Conservation (phyloP, 2,113 vertebrate genomes). For the Mobula birostris region DNA sequence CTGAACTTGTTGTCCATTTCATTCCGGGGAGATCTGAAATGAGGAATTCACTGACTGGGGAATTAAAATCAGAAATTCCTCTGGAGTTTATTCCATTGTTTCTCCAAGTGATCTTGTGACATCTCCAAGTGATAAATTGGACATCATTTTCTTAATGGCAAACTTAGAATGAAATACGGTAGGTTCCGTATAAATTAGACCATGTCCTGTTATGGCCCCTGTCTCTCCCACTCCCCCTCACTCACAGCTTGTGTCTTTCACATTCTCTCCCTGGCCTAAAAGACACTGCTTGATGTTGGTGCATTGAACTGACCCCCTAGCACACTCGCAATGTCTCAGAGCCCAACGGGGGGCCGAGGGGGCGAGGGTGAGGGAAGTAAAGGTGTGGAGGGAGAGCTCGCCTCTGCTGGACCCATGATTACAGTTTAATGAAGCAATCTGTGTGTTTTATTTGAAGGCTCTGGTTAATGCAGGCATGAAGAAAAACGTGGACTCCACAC, state of each 20-base stretch:
- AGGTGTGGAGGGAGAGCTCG: background rate
- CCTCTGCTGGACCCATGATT: background rate
- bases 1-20: background rate
- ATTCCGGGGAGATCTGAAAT: background rate
- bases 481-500: background rate
- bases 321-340: too few species aligned
- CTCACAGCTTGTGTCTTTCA: too few species aligned
- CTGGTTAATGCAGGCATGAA: background rate
- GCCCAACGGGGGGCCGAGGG: background rate
- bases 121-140: background rate
- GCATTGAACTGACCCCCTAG: too few species aligned
- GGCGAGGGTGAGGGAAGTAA: too few species aligned
- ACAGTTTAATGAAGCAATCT: background rate
- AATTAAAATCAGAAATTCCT: background rate
- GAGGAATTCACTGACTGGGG: background rate
- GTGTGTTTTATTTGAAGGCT: background rate
- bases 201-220: too few species aligned
- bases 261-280: too few species aligned
- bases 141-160: background rate
- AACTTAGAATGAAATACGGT: background rate
- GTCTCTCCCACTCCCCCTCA: too few species aligned
- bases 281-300: too few species aligned
- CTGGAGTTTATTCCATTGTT: background rate
- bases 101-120: background rate
- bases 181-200: background rate